phyloP scores from a whole-genome alignment of 2,888 invertebrate genomes.

The Drosophila nr. medialis region DNA sequence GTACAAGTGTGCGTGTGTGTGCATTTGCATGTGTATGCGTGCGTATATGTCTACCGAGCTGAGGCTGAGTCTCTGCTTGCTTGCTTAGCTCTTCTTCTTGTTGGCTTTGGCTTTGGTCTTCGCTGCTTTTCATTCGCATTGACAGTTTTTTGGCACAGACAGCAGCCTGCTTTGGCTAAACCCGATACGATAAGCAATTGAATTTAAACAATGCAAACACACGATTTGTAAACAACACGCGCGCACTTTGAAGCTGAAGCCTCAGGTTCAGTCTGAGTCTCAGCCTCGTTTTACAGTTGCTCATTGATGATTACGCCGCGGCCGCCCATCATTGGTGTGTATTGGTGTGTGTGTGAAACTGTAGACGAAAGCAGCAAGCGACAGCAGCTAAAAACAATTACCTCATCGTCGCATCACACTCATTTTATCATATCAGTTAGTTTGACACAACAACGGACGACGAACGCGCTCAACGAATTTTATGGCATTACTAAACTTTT shows the following conservation, averaged over 20 bases:
- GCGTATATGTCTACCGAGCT: constrained; percentile 44
- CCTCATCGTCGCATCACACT: constrained; percentile 65
- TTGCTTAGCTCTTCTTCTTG: constrained; percentile 27
- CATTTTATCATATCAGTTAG: constrained; percentile 55
- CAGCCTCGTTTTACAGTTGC: constrained; percentile 65
- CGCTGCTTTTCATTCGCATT: constrained; percentile 26
- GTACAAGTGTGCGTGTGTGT: constrained; percentile 24
- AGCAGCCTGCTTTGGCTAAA: constrained; percentile 19
- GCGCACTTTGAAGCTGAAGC: constrained; percentile 51
- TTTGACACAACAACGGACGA: constrained; percentile 23
- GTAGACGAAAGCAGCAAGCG: constrained; percentile 70
- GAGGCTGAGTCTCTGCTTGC: constrained; percentile 40
- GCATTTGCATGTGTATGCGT: constrained; percentile 27
- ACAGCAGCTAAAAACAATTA: constrained; percentile 65
- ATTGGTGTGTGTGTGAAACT: constrained; percentile 61
- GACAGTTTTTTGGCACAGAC: constrained; percentile 39
- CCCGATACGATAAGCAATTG: constrained; percentile 42
- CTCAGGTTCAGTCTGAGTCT: constrained; percentile 4
- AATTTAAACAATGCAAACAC: constrained; percentile 39
- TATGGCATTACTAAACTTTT: constrained; percentile 50
- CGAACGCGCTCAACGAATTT: constrained; percentile 42
- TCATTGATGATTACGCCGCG: constrained; percentile 76
- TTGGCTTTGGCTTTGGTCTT: constrained; percentile 35
- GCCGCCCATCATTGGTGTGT: constrained; percentile 54
- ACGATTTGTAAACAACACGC: constrained; percentile 73